Percentiles rank a stretch among this genome's conserved stretches.
Conservation (phyloP, 2,888 invertebrate genomes). For the Smittia aterrima region DNA sequence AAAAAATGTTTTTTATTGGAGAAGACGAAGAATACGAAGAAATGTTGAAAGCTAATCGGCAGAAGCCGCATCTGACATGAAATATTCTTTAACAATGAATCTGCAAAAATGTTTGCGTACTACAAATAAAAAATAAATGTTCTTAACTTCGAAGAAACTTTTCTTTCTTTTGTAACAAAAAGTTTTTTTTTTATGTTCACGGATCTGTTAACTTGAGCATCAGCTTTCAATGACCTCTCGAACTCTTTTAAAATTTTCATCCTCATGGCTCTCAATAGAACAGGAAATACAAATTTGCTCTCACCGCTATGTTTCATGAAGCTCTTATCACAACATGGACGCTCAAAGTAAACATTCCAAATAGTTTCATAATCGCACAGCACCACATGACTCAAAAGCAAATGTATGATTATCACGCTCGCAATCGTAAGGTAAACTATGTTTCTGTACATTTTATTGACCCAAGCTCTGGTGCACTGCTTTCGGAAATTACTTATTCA, state of each 20-base stretch:
- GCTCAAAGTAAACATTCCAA: constrained; percentile 33
- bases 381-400: constrained; percentile 26
- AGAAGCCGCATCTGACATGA: neutral
- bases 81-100: too few species aligned
- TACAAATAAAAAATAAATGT: too few species aligned
- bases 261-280: too few species aligned
- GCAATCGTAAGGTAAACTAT: constrained; percentile 37
- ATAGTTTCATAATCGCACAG: constrained; percentile 32
- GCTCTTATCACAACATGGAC: constrained; percentile 31
- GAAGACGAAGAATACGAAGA: constrained; percentile 27
- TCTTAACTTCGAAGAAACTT: too few species aligned
- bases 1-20: constrained; percentile 40
- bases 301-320: constrained; percentile 37
- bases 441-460: constrained; percentile 39
- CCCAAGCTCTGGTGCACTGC: neutral
- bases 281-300: too few species aligned
- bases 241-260: too few species aligned
- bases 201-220: too few species aligned
- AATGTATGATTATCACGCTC: constrained; percentile 40
- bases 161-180: too few species aligned
- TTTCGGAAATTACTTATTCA: neutral
- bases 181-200: too few species aligned
- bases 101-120: too few species aligned
- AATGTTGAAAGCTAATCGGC: neutral
- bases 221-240: too few species aligned